Percentiles rank a stretch among this genome's conserved stretches.
Conservation (phyloP, 2,888 invertebrate species). For the Desoria tigrina region DNA sequence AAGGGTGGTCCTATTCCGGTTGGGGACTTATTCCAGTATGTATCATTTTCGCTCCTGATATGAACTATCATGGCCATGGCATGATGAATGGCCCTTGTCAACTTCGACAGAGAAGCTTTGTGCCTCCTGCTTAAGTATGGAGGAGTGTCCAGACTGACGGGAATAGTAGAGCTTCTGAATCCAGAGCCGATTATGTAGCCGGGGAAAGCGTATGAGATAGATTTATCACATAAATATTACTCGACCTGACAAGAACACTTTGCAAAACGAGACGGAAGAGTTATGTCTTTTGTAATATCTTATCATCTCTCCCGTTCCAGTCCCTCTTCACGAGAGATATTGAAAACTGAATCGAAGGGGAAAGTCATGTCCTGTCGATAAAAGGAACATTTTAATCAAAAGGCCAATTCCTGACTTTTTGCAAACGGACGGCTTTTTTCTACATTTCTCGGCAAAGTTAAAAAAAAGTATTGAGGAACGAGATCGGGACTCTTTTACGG, state of each 20-base stretch:
- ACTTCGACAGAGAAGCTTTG: too few relatives aligned
- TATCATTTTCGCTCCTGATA: too few relatives aligned
- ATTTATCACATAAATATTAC: neutral
- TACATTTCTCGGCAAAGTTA: neutral
- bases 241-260: neutral
- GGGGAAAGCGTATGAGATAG: neutral
- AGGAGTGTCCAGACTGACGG: too few relatives aligned
- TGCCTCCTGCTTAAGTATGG: too few relatives aligned
- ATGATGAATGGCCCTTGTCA: too few relatives aligned
- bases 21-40: too few relatives aligned
- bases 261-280: neutral
- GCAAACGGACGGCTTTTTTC: neutral
- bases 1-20: too few relatives aligned
- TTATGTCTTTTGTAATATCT: neutral
- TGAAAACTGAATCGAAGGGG: constrained; percentile 1
- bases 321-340: neutral
- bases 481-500: too few relatives aligned
- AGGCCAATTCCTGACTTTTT: constrained; percentile 6
- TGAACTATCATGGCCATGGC: too few relatives aligned
- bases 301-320: neutral
- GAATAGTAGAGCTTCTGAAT: too few relatives aligned
- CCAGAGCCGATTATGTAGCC: neutral
- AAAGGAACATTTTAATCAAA: constrained; percentile 7
- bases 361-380: constrained; percentile 1
- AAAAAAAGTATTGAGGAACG: too few relatives aligned